Percentiles rank a stretch among this genome's conserved stretches.
Evolutionary conservation across 2,113 vertebrate species (phyloP).

Genomic region (Gymnobelideus leadbeateri): DNA sequence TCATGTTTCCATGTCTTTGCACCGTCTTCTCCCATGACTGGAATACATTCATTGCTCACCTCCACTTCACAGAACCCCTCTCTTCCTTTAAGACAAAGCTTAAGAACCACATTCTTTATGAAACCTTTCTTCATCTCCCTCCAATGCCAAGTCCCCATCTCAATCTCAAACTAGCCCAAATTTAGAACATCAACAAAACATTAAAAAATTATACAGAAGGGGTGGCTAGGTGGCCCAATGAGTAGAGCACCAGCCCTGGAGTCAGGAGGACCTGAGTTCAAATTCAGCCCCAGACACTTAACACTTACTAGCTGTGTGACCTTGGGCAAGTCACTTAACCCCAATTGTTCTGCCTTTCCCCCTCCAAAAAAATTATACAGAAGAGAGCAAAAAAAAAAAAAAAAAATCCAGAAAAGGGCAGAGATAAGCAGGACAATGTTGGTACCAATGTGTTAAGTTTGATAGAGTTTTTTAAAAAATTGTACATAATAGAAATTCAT

Average conservation of each 20-base stretch:
- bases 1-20: background rate
- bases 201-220: background rate
- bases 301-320: too few species aligned
- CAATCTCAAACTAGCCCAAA: background rate
- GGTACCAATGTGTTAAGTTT: background rate
- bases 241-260: too few species aligned
- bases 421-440: background rate
- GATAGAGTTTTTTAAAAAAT: background rate
- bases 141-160: background rate
- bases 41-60: background rate
- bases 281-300: too few species aligned
- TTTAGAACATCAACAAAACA: background rate
- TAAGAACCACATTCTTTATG: too few species aligned
- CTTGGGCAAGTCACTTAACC: too few species aligned
- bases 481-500: background rate
- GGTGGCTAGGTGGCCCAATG: too few species aligned
- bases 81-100: background rate
- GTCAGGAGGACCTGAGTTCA: too few species aligned
- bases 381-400: background rate
- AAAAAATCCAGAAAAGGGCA: background rate
- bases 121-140: background rate
- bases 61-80: background rate
- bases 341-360: too few species aligned
- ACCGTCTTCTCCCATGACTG: background rate
- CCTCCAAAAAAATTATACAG: background rate